Evolutionary conservation across 2,888 invertebrate species (phyloP), one percentile per base, ranked within the genome.

Genomic region (Scrobipalpa costella): DNA sequence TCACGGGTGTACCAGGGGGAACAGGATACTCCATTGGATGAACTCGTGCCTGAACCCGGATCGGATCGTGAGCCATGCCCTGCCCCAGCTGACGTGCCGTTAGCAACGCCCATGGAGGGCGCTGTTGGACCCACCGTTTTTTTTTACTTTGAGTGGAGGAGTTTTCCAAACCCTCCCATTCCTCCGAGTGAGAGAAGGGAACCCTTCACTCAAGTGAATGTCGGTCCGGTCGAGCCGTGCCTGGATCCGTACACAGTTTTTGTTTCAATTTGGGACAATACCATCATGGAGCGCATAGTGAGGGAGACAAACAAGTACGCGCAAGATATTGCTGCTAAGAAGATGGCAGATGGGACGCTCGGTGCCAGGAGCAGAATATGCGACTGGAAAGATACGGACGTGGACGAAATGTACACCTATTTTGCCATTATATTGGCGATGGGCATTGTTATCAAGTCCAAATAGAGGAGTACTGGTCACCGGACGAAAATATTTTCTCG

Each of bases 251-350:
- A 71, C 57, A 69, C 69, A 19, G 60, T 66, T 52, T 76, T 74
- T 61, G 49, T 64, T 61, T 64, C 63, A 17, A 76, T 76, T 67
- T 77, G 75, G 76, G 69, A 75, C 69, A 66, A 65, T 1, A 33
- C 66, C 61, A 64, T 73, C 15, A 75, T 78, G 72, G 68, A 73
- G 64, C 33, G 67, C 40, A 74, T 76, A 19, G 71, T 44, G 7
- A 7, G 13, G 7, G 72, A 72, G 44, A 74, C 73, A 0, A 77
- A 75, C 47, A 61, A 33, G 19, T 75, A 76, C 59, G 74, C 73
- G 13, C 71, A 76, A 64, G 63, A 73, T 57, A 2, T 70, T 9
- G 68, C 68, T 27, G 11, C 52, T 3, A 33, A 64, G 36, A 59
- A n/a, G 40, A 6, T 59, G 1, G 19, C 8, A 0, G 38, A 59